Conservation (phyloP, 2,888 invertebrate genomes). For the Argyresthia goedartella region DNA sequence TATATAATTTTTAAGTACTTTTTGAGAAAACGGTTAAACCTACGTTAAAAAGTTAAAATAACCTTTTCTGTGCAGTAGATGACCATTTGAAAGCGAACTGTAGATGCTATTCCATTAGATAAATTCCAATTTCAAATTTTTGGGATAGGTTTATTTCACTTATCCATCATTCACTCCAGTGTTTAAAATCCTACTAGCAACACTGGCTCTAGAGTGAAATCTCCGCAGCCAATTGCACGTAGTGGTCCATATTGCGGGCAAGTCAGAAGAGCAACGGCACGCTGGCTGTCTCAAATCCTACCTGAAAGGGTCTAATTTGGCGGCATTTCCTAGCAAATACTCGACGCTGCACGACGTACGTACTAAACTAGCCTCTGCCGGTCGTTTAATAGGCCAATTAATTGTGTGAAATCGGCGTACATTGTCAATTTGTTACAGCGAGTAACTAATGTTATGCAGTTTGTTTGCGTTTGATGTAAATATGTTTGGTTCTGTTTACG, state of each 20-base stretch:
- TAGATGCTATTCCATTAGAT: too few species aligned
- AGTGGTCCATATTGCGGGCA: neutral
- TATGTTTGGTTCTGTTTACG: too few species aligned
- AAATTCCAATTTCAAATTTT: too few species aligned
- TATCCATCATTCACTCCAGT: too few species aligned
- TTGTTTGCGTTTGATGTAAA: too few species aligned
- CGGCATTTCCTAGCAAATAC: neutral
- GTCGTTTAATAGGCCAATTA: conserved; percentile 28
- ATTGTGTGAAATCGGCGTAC: conserved; percentile 8
- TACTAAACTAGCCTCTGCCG: conserved; percentile 2
- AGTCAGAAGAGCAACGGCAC: conserved; percentile 14
- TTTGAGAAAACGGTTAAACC: too few species aligned
- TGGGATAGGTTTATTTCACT: too few species aligned
- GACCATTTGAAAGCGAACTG: too few species aligned
- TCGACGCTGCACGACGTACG: neutral
- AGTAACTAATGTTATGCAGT: neutral
- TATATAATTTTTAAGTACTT: too few species aligned
- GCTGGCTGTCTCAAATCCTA: conserved; percentile 5
- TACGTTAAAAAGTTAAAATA: too few species aligned
- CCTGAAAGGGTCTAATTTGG: conserved; percentile 3
- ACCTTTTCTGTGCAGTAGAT: too few species aligned
- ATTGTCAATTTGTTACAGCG: conserved; percentile 1
- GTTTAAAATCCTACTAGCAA: neutral
- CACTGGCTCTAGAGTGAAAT: neutral
- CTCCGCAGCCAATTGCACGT: neutral